A percentile compares a stretch with the other conserved stretches of the same genome.
Evolutionary conservation across 2,888 invertebrate genomes (phyloP).

Genomic region (Drosophila multiciliata): DNA sequence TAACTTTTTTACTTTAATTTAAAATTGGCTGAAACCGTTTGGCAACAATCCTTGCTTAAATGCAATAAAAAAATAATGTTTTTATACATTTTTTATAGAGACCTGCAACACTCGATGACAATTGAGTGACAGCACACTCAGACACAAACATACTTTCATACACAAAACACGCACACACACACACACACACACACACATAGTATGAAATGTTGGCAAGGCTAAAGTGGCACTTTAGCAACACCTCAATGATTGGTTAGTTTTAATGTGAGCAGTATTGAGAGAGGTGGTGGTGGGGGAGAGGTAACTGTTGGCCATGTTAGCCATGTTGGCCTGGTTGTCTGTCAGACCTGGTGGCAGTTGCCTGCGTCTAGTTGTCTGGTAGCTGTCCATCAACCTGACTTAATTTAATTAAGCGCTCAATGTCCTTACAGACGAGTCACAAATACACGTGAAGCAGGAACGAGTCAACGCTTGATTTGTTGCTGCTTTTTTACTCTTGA

Average conservation of each 20-base stretch:
- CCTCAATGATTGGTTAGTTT: slow-evolving; percentile 61
- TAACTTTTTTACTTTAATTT: no score
- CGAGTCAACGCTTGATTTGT: slow-evolving; percentile 73
- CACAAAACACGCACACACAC: not conserved
- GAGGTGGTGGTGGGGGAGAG: not conserved
- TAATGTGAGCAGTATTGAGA: slow-evolving; percentile 8
- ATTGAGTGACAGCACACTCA: slow-evolving; percentile 66
- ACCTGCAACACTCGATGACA: slow-evolving; percentile 57
- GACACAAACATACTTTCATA: slow-evolving; percentile 12
- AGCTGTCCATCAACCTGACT: slow-evolving; percentile 78
- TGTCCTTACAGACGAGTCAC: slow-evolving; percentile 66
- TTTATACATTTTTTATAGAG: slow-evolving; percentile 12
- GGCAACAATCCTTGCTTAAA: slow-evolving; percentile 30
- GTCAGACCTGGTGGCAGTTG: slow-evolving; percentile 31
- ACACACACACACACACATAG: not conserved
- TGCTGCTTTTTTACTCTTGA: slow-evolving; percentile 77
- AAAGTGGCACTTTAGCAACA: slow-evolving; percentile 63
- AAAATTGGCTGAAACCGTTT: slow-evolving; percentile 15
- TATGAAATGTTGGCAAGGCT: slow-evolving; percentile 31
- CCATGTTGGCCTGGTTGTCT: slow-evolving; percentile 4
- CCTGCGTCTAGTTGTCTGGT: slow-evolving; percentile 68
- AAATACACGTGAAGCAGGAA: slow-evolving; percentile 31
- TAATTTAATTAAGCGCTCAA: slow-evolving; percentile 81
- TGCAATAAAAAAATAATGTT: slow-evolving; percentile 32
- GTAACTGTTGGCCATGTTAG: not conserved